Base-by-base conservation (phyloP, 2,888 invertebrate species). In the Drosophila rubida region DNA sequence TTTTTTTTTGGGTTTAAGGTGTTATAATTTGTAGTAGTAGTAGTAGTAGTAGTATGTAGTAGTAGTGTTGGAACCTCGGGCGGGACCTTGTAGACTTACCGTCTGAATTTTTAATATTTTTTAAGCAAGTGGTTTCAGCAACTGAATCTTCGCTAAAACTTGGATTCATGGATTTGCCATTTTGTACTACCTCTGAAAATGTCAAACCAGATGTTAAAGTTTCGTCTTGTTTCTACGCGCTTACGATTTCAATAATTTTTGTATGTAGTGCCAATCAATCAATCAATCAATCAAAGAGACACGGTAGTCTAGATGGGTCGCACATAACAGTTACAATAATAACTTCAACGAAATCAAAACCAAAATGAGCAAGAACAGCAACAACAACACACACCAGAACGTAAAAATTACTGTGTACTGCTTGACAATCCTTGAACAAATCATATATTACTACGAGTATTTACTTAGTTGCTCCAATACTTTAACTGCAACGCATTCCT, bases 121-220 rank as follows among this genome's bases (percentile, higher is more conserved):
- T 96, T 92, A 95, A 94, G 92, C 95, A 93, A 90, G 95, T 94
- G 89, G 95, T 95, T 92, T 96, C 96, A 84, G 95, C 94, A 90
- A 96, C 95, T 81, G 95, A 95, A 93, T 96, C 96, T 93, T 96
- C 95, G 93, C 95, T 95, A 93, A 95, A 95, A 92, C 95, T 95
- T 80, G 95, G 94, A 93, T 95, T 95, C 85, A 94, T 92, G 89
- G 93, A 93, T 90, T 93, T 92, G 78, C 92, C 92, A 90, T 93
- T 93, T 90, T 92, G 92, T 89, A 92, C 91, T 88, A 92, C 92
- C 90, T 92, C 92, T 92, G 92, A 86, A 85, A 92, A 92, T 89
- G 84, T 77, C 78, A 89, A 82, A 89, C 80, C 79, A 90, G 81
- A 89, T 78, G 83, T 85, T 85, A 84, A 79, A 88, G 64, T 80